Conservation (phyloP, 2,797 vertebrate genomes). For the Onychomys arenicola region DNA sequence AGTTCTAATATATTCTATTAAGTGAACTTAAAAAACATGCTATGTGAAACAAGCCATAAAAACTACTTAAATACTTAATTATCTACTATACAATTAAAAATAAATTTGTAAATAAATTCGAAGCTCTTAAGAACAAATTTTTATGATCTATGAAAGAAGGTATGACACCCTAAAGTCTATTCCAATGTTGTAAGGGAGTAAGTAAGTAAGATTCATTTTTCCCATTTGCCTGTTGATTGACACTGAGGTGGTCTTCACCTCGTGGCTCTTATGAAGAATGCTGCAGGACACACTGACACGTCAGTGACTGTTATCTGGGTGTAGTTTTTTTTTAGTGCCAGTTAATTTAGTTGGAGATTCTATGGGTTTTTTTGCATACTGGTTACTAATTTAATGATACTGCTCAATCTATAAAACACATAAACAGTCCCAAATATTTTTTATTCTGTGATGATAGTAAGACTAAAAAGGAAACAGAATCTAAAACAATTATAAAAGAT, state of each 20-base stretch:
- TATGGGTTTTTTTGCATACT: neutral
- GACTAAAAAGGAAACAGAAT: neutral
- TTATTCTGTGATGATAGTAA: neutral
- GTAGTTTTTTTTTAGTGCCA: neutral
- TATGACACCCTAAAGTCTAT: neutral
- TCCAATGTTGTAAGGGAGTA: constrained; percentile 42
- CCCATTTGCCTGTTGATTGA: neutral
- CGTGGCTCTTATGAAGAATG: neutral
- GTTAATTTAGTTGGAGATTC: neutral
- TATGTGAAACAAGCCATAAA: constrained; percentile 44
- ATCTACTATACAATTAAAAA: constrained; percentile 18
- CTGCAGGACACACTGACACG: neutral
- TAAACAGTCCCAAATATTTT: constrained; percentile 1
- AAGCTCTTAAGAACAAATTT: constrained; percentile 27
- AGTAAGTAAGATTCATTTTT: too few relatives aligned
- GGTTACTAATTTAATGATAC: constrained; percentile 42
- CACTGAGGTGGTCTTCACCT: neutral
- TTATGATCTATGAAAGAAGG: constrained; percentile 47
- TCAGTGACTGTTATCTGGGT: constrained; percentile 4
- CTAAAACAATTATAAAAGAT: constrained; percentile 8
- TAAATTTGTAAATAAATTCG: constrained; percentile 25
- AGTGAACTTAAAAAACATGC: constrained; percentile 22
- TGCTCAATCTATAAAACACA: constrained; percentile 51
- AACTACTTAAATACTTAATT: neutral
- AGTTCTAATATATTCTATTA: neutral